Base-by-base conservation (phyloP, 37 sponge, comb jelly and placozoan species). In the Halichondria panicea region DNA sequence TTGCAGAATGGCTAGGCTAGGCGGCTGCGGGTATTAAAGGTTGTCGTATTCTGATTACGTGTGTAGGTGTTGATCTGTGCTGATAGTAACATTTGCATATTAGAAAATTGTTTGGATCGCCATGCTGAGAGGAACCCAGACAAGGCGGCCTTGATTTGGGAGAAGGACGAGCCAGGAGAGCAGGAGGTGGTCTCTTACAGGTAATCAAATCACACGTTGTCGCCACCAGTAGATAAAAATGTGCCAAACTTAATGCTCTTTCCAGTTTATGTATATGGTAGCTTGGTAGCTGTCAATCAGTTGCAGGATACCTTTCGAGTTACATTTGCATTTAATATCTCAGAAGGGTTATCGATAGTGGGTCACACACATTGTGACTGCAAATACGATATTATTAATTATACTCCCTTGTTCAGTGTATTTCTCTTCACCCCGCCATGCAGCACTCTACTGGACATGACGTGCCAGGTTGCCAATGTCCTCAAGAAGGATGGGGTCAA, bases 401-500 rank as follows among this genome's bases (percentile, higher is more conserved):
- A n/a, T 25, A n/a, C n/a, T 50, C 15, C 18, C 53, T 15, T 15
- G 13, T 18, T 18, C 7, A 9, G 31, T 5, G 5, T 15, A 25
- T 13, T 30, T 63, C 64, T 30, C 64, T 63, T 21, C 34, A 4
- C 64, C 48, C 22, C 33, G 28, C 18, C 72, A n/a, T 64, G 5
- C 72, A 89, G 90, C 8, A 70, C 81, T 21, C 79, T 96, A 41
- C 68, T 85, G 60, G 91, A 92, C 72, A 85, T 84, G 84, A 92
- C 91, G 1, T 93, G 97, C 71, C 86, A 65, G n/a, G 70, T 96
- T 40, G 97, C 94, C 48, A 96, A 96, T 58, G 89, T 74, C n/a
- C 56, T 96, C 55, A 92, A 93, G 79, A 74, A 56, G 30, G 83
- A 88, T 36, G 94, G 91, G 13, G 89, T 96, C 34, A 70, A 74